A percentile compares a stretch with the other conserved stretches of the same genome.
These are phyloP conservation scores for Rhagoletis pomonella DNA, from an alignment of 1,140 invertebrate genomes.

Conservation along the genomic window DNA sequence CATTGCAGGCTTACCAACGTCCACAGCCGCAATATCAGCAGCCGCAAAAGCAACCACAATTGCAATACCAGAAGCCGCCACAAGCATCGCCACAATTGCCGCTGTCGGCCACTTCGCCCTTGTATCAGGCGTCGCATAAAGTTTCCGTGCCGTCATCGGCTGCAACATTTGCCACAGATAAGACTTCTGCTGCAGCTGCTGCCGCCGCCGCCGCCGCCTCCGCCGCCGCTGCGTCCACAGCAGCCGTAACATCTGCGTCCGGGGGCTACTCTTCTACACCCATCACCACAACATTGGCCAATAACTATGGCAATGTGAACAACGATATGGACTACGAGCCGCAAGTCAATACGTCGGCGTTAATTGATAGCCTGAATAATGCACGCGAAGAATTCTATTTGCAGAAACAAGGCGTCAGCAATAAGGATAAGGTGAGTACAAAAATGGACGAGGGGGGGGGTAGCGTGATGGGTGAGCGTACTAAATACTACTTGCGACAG, in stretches of 20 bases:
- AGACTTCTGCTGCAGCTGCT: constrained; percentile 62
- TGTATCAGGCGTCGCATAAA: constrained; percentile 55
- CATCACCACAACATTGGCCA: not conserved
- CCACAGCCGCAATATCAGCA: constrained; percentile 64
- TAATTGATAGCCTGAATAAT: constrained; percentile 72
- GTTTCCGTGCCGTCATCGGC: constrained; percentile 63
- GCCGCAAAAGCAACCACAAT: constrained; percentile 58
- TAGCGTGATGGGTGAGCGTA: not conserved
- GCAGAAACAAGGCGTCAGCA: constrained; percentile 63
- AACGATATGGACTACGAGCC: constrained; percentile 69
- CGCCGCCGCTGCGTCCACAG: constrained; percentile 57
- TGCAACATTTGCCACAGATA: constrained; percentile 62
- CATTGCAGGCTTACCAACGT: constrained; percentile 54
- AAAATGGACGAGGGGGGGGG: not conserved
- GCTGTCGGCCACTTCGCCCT: constrained; percentile 19
- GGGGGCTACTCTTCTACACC: constrained; percentile 18
- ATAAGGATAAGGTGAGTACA: constrained; percentile 71
- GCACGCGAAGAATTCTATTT: constrained; percentile 70
- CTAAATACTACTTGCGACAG: not conserved
- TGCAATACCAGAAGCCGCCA: constrained; percentile 23
- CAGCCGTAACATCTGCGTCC: constrained; percentile 49
- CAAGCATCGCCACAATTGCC: constrained; percentile 51
- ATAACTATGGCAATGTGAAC: constrained; percentile 54
- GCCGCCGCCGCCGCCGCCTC: constrained; percentile 61
- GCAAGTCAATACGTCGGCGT: constrained; percentile 71